Conservation (phyloP, 2,797 vertebrate genomes). For the Siniperca obscura region DNA sequence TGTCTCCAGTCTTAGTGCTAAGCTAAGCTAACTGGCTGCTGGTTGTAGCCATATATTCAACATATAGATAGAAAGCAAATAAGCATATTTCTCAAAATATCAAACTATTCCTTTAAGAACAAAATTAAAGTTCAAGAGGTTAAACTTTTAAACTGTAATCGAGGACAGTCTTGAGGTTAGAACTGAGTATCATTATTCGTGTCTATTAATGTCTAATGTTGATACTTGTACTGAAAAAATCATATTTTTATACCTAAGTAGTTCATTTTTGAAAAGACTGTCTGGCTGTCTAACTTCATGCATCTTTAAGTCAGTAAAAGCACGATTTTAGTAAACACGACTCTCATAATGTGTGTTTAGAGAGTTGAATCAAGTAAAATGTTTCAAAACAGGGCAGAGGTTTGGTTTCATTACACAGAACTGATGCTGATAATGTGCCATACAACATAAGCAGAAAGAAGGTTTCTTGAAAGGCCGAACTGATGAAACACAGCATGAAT, state of each 20-base stretch:
- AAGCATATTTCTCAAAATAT: background rate
- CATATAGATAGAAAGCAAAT: background rate
- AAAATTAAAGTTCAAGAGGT: background rate
- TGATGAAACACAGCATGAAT: slow-evolving; percentile 37
- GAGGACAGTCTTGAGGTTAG: background rate
- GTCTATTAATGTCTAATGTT: background rate
- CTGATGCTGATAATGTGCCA: background rate
- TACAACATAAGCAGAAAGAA: background rate
- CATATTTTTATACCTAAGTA: background rate
- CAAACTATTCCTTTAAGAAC: background rate
- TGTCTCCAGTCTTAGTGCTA: background rate
- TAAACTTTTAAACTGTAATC: background rate
- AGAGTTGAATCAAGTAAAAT: background rate
- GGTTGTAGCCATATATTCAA: background rate
- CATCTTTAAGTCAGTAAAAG: background rate
- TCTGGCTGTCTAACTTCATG: background rate
- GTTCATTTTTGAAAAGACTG: background rate
- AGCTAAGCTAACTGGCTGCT: background rate
- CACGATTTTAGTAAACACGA: background rate
- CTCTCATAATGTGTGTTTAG: background rate
- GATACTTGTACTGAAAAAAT: background rate
- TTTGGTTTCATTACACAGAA: slow-evolving; percentile 12
- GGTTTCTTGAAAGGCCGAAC: slow-evolving; percentile 25
- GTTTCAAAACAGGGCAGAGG: slow-evolving; percentile 20
- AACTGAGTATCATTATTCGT: background rate